These are phyloP conservation scores for Acanthococcus lagerstroemiae DNA, from an alignment of 2,888 invertebrate species.

Conservation along the genomic window DNA sequence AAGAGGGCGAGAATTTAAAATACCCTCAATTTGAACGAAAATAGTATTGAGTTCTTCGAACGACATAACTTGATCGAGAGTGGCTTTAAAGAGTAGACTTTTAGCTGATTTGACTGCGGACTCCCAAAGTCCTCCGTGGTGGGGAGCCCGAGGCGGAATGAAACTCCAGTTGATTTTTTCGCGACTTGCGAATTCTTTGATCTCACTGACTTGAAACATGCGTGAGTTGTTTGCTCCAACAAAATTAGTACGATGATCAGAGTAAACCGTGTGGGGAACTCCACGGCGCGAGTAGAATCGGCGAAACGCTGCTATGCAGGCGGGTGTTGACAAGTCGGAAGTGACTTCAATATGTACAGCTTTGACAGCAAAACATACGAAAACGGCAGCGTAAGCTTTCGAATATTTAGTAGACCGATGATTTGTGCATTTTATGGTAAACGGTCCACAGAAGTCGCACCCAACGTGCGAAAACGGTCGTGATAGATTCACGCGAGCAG, in stretches of 20 bases:
- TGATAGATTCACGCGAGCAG: not conserved
- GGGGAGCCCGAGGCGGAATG: conserved; percentile 24
- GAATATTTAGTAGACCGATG: not conserved
- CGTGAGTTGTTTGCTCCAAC: conserved; percentile 30
- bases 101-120: conserved; percentile 26
- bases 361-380: conserved; percentile 9
- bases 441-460: conserved; percentile 5
- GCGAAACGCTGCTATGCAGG: conserved; percentile 1
- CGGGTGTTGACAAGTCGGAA: not conserved
- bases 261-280: conserved; percentile 18
- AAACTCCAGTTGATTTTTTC: conserved; percentile 36
- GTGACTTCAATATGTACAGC: conserved; percentile 17
- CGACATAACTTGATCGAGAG: not conserved
- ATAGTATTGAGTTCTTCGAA: conserved; percentile 9
- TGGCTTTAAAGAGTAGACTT: not conserved
- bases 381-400: conserved; percentile 12
- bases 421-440: not conserved
- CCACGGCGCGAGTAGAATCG: conserved; percentile 20
- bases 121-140: conserved; percentile 33
- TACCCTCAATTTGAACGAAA: not conserved
- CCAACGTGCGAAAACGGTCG: not conserved
- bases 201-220: not conserved
- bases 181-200: not conserved
- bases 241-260: conserved; percentile 35
- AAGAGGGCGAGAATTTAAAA: not conserved